Evolutionary conservation across 2,113 vertebrate genomes (phyloP).

Genomic region (Odontophorus gujanensis): DNA sequence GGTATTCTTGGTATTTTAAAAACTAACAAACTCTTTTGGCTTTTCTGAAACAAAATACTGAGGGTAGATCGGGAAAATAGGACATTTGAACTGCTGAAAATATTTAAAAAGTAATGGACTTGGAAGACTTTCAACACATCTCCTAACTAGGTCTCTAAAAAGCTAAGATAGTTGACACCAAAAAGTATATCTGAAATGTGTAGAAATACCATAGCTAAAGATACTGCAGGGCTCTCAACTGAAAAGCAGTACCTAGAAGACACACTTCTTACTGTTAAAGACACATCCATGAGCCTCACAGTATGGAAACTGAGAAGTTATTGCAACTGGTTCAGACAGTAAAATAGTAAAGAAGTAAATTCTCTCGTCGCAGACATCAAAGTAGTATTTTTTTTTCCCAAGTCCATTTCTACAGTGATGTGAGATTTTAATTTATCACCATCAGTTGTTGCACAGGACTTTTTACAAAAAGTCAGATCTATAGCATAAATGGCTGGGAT

Average conservation of each 20-base stretch:
- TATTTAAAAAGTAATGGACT: background rate
- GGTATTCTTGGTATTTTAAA: background rate
- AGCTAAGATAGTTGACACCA: background rate
- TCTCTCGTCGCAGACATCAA: background rate
- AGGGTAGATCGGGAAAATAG: background rate
- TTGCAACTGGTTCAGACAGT: background rate
- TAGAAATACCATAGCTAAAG: background rate
- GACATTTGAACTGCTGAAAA: background rate
- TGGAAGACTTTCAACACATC: background rate
- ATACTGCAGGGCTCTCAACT: background rate
- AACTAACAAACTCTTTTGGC: background rate
- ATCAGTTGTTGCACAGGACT: background rate
- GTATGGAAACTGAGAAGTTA: background rate
- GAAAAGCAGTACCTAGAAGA: background rate
- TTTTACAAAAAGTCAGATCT: background rate
- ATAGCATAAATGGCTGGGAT: background rate
- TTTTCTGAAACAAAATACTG: background rate
- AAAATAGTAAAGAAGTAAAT: background rate
- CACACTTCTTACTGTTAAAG: accelerated
- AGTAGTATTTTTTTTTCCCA: background rate
- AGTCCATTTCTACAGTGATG: background rate
- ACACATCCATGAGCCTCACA: background rate
- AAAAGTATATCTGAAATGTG: background rate
- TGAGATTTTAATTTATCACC: background rate
- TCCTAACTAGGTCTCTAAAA: background rate